phyloP scores from a whole-genome alignment of 2,888 invertebrate species.

The Tachystola acroxantha region DNA sequence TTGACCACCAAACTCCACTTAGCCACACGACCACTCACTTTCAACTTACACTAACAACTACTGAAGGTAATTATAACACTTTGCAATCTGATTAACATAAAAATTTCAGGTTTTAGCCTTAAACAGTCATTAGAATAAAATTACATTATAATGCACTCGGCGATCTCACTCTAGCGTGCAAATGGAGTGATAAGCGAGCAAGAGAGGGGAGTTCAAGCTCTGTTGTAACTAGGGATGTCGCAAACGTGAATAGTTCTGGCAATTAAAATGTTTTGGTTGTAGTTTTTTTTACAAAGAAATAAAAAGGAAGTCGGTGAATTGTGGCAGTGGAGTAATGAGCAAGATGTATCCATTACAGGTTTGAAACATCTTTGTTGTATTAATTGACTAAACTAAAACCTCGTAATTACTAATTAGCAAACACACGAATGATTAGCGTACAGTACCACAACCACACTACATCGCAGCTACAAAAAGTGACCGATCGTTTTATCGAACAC shows the following conservation, averaged over 20 bases:
- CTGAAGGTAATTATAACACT: conserved; percentile 56
- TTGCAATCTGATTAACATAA: conserved; percentile 72
- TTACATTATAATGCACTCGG: conserved; percentile 45
- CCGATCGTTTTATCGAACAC: too few relatives aligned
- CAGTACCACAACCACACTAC: too few relatives aligned
- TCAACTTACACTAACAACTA: conserved; percentile 55
- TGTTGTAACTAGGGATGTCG: conserved; percentile 50
- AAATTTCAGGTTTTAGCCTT: conserved; percentile 73
- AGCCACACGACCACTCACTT: conserved; percentile 59
- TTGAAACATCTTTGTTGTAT: too few relatives aligned
- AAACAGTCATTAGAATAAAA: conserved; percentile 56
- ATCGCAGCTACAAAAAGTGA: too few relatives aligned
- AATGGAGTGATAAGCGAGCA: conserved; percentile 33
- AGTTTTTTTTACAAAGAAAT: not conserved
- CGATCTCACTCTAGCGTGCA: conserved; percentile 46
- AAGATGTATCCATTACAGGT: too few relatives aligned
- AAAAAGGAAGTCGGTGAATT: not conserved
- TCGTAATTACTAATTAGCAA: too few relatives aligned
- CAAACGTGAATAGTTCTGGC: conserved; percentile 31
- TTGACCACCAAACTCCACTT: conserved; percentile 23
- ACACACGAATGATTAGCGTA: too few relatives aligned
- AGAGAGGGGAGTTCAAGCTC: conserved; percentile 33
- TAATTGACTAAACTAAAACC: too few relatives aligned
- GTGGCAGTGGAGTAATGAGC: too few relatives aligned
- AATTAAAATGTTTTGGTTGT: too few relatives aligned